A percentile compares a stretch with the other conserved stretches of the same genome.
Conservation (phyloP, 2,113 vertebrate genomes). For the Oreochromis spilurus region DNA sequence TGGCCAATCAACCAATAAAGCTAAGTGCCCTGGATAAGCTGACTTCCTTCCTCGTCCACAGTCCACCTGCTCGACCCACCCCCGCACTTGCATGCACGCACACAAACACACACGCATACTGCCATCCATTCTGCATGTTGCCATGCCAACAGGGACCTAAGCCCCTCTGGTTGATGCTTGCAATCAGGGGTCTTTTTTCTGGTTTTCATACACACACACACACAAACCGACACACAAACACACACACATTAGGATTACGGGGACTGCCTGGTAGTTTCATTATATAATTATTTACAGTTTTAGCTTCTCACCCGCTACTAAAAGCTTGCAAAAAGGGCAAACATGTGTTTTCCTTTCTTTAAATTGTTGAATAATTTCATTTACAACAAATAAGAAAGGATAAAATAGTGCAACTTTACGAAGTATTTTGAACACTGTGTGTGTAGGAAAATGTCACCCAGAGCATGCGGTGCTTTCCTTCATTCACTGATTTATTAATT, state of each 20-base stretch:
- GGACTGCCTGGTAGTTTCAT: background rate
- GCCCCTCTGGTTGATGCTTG: slow-evolving; percentile 22
- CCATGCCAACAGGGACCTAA: slow-evolving; percentile 50
- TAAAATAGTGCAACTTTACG: background rate
- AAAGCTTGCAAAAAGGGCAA: background rate
- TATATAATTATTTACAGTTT: background rate
- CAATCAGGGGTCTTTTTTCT: background rate
- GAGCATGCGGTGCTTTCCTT: background rate
- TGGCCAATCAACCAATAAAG: slow-evolving; percentile 29
- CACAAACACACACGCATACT: background rate
- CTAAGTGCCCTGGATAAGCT: background rate
- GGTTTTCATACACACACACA: background rate
- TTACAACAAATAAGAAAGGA: background rate
- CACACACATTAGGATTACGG: background rate
- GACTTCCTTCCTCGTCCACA: background rate
- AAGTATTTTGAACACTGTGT: background rate
- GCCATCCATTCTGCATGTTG: slow-evolving; percentile 35
- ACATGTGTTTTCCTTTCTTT: background rate
- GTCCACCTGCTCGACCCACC: background rate
- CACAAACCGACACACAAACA: background rate
- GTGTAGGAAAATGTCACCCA: background rate
- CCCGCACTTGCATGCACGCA: background rate
- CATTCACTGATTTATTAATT: background rate
- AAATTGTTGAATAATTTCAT: background rate
- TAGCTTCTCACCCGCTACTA: background rate